phyloP scores from a whole-genome alignment of 2,113 vertebrate species.

The Sinocyclocheilus rhinocerous region DNA sequence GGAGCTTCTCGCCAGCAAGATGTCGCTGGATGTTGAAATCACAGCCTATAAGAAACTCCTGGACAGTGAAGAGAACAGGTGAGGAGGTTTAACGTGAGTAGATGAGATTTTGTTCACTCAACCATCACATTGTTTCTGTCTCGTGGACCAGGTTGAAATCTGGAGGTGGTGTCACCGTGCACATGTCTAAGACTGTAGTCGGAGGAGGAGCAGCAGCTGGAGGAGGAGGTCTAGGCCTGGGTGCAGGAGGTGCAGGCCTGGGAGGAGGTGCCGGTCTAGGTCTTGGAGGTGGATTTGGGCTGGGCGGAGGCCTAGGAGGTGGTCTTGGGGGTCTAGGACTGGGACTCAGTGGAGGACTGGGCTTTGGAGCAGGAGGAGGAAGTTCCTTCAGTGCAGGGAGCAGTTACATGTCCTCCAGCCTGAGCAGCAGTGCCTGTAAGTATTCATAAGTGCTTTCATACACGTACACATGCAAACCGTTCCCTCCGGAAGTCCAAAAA shows the following conservation, averaged over 20 bases:
- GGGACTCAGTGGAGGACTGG: slow-evolving; percentile 41
- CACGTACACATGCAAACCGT: background rate
- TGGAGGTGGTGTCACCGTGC: slow-evolving; percentile 68
- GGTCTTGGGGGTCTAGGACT: slow-evolving; percentile 31
- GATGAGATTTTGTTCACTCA: background rate
- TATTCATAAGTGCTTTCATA: background rate
- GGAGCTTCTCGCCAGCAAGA: slow-evolving; percentile 71
- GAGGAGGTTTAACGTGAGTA: background rate
- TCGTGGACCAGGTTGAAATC: slow-evolving; percentile 61
- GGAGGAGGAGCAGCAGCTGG: slow-evolving; percentile 42
- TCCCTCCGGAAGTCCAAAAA: background rate
- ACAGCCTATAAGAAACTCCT: slow-evolving; percentile 63
- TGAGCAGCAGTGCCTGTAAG: slow-evolving; percentile 67
- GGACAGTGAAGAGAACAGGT: slow-evolving; percentile 64
- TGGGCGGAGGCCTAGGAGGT: slow-evolving; percentile 53
- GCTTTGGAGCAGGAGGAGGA: slow-evolving; percentile 37
- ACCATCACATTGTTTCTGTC: background rate
- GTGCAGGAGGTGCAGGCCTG: slow-evolving; percentile 43
- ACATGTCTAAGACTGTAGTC: slow-evolving; percentile 62
- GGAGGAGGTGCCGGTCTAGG: slow-evolving; percentile 46
- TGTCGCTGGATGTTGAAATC: slow-evolving; percentile 67
- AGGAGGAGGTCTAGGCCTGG: slow-evolving; percentile 48
- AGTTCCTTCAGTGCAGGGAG: slow-evolving; percentile 35
- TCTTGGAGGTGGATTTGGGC: slow-evolving; percentile 49
- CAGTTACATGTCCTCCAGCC: slow-evolving; percentile 62